Evolutionary conservation across 2,113 vertebrate genomes (phyloP).

Genomic region (Xyrauchen texanus): DNA sequence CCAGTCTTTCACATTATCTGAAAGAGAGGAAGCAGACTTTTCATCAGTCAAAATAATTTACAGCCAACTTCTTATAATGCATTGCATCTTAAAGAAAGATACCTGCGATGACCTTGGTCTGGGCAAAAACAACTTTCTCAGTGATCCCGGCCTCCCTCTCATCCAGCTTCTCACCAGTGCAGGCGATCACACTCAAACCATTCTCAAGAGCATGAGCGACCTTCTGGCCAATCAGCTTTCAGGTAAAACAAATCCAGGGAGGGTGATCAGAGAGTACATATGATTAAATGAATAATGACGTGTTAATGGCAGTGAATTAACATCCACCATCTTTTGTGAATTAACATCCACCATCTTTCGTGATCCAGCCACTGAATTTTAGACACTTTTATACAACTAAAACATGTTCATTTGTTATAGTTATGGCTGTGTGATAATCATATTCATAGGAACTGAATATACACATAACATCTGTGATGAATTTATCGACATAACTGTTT

Average conservation of each 20-base stretch:
- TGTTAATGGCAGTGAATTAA: too few relatives aligned
- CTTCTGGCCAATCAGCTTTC: conserved; percentile 95
- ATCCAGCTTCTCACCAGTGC: conserved; percentile 96
- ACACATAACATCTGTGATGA: too few relatives aligned
- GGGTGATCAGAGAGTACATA: too few relatives aligned
- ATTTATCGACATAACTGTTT: too few relatives aligned
- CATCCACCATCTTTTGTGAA: too few relatives aligned
- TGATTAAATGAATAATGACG: too few relatives aligned
- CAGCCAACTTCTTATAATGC: not conserved
- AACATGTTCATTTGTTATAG: too few relatives aligned
- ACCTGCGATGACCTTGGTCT: conserved; percentile 97
- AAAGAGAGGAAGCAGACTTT: conserved; percentile 24
- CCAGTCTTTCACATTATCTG: conserved; percentile 98
- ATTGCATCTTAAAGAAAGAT: conserved; percentile 19
- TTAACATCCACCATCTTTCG: too few relatives aligned
- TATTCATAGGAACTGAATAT: too few relatives aligned
- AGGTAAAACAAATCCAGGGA: not conserved
- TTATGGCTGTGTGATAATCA: too few relatives aligned
- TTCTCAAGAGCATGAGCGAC: conserved; percentile 89
- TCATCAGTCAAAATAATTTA: not conserved
- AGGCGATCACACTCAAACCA: conserved; percentile 90
- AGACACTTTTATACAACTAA: too few relatives aligned
- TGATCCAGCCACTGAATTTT: too few relatives aligned
- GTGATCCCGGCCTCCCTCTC: conserved; percentile 96
- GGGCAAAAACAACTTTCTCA: conserved; percentile 92